Evolutionary conservation across 30 jellyfish, hydroid and myxozoan species (phyloP).

Genomic region (Cassiopea andromeda): DNA sequence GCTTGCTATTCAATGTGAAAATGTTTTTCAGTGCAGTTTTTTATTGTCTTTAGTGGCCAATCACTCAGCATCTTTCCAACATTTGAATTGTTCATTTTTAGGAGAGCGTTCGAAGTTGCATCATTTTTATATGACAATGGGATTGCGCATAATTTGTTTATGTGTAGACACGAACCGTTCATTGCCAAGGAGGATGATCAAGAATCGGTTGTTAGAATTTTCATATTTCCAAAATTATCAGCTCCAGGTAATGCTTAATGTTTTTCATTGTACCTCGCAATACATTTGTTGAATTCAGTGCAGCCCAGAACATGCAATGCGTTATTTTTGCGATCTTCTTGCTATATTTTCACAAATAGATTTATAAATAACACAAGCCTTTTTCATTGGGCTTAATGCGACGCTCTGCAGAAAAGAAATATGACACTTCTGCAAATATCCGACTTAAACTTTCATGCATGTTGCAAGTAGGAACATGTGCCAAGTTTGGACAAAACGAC

Average conservation of each 20-base stretch:
- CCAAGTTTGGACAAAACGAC: background rate
- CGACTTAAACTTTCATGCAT: no score
- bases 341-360: no score
- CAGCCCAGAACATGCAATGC: background rate
- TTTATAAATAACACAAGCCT: no score
- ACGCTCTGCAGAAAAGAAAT: no score
- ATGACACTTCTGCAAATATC: no score
- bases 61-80: no score
- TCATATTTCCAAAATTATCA: conserved; percentile 86
- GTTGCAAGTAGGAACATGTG: background rate
- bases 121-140: conserved; percentile 59
- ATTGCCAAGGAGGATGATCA: background rate
- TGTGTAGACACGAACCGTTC: conserved; percentile 65
- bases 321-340: no score
- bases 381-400: no score
- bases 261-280: background rate
- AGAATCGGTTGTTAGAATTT: conserved; percentile 48
- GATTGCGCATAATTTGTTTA: conserved; percentile 82
- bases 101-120: conserved; percentile 61
- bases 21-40: no score
- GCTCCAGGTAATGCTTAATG: conserved; percentile 71
- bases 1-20: no score
- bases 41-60: no score
- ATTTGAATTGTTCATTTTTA: conserved; percentile 15
- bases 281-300: background rate